Base-by-base conservation (phyloP, 2,113 vertebrate species). In the Andinoacara biseriatus region DNA sequence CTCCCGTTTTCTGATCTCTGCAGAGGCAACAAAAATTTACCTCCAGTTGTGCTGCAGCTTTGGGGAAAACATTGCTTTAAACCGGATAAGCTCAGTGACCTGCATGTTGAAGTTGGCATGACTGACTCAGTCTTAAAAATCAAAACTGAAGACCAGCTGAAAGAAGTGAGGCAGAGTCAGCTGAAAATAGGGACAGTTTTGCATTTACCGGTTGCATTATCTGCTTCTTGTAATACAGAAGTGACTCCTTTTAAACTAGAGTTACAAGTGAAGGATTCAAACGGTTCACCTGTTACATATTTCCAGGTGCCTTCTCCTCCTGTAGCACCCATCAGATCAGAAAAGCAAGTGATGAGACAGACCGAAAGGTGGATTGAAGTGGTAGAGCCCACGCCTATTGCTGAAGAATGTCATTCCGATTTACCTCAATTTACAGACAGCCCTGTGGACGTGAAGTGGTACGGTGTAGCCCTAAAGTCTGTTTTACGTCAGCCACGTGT, bases 21-120 rank as follows among this genome's bases (percentile, higher is more conserved):
- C 83, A 96, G 94, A 40, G 93, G 95, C 15, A 95, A 95, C 20
- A 97, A 96, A 92, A 96, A 86, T 33, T 88, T 96, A 67, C 96
- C 98, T 29, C 97, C 98, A 0, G 95, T 99, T 62, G 96, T 99
- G 61, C 96, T 99, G 94, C 97, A 99, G 38, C 95, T 98, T 40
- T 99, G 98, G 98, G 97, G 97, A n/a, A 98, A 97, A 65, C 96
- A 97, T 80, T 93, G 93, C 1, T 96, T 98, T 86, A 91, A 93
- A 24, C 95, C 96, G 75, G 93, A 96, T 58, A 96, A 94, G 31
- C 93, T 95, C 1, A 95, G 96, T 80, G 95, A 99, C 92, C 86
- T 99, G 87, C 93, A 87, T 11, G 91, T 99, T 90, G 93, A 76
- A 74, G 89, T 97, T 46, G 74, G 86, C 63, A 94, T 97, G 18